Base-by-base conservation (phyloP, 2,113 vertebrate species). In the Hyperopisus bebe region DNA sequence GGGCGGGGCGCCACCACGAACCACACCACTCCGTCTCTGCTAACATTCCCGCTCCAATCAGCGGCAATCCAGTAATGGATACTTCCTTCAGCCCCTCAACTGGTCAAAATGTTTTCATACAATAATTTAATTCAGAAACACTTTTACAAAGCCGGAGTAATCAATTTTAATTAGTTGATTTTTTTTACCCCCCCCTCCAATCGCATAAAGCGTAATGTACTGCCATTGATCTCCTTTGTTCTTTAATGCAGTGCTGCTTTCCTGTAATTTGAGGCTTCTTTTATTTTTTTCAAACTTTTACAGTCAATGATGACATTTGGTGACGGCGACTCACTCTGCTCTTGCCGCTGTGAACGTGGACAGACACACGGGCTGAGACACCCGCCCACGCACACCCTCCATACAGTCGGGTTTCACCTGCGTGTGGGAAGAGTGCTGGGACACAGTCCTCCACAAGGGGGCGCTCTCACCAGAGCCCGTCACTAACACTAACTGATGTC, bases 91-190 rank as follows among this genome's bases (percentile, higher is more conserved):
- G 95, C 94, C 95, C 95, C 95, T 94, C 94, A 91, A 96, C 96
- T 96, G 96, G 95, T 96, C 96, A 96, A 96, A 96, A 96, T 96
- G 95, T 96, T 96, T 96, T 96, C 95, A 96, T 96, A 96, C 95
- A 96, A 96, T 96, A 96, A 96, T 96, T 96, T 96, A 96, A 96
- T 96, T 96, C 96, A 95, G 94, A 96, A 96, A 96, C 96, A 96
- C 96, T 96, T 96, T 96, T 96, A 96, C 96, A 96, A 96, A 96
- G 95, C 95, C 95, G 94, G 93, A 95, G 95, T 96, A 96, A 96
- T 96, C 96, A 96, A 96, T 96, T 96, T 96, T 96, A 96, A 96
- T 96, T 96, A 96, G 95, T 96, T 96, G 95, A 96, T 94, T 95
- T 95, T 96, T 94, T 95, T 96, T 94, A 0, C 35, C 82, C 82